These are phyloP conservation scores for pig (Sus scrofa) DNA, from an alignment of 2,113 vertebrate species.

Conservation along the genomic window DNA sequence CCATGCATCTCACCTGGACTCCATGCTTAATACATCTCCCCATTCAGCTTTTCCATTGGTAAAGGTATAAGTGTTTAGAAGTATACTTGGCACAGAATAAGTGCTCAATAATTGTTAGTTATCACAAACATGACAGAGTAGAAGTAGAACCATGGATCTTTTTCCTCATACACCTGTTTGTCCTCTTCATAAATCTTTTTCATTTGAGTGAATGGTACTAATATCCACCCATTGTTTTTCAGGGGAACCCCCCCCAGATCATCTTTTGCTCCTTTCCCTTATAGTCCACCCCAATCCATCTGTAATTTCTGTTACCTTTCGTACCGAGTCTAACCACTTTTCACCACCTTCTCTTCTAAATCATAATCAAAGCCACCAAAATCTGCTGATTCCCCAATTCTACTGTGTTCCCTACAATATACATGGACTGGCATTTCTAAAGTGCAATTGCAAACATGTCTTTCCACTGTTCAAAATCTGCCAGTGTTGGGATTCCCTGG, in stretches of 20 bases:
- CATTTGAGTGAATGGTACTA: neutral
- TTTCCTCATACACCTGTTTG: neutral
- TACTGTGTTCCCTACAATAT: neutral
- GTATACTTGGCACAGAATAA: neutral
- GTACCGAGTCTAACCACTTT: neutral
- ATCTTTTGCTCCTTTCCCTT: neutral
- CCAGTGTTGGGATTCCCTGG: neutral
- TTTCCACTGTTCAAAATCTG: neutral
- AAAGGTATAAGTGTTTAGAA: neutral
- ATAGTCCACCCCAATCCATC: neutral
- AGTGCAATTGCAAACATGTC: neutral
- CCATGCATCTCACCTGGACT: neutral
- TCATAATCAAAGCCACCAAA: neutral
- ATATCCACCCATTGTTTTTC: neutral
- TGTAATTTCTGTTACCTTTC: neutral
- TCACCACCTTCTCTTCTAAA: neutral
- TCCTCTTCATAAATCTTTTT: neutral
- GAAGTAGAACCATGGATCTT: neutral
- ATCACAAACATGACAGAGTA: neutral
- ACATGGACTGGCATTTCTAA: neutral
- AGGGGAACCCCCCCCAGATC: neutral
- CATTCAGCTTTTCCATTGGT: neutral
- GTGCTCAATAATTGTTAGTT: neutral
- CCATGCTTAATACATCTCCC: neutral
- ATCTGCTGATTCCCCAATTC: neutral